A percentile compares a stretch with the other conserved stretches of the same genome.
Conservation (phyloP, 2,797 vertebrate genomes). For the Clarias fuscus region DNA sequence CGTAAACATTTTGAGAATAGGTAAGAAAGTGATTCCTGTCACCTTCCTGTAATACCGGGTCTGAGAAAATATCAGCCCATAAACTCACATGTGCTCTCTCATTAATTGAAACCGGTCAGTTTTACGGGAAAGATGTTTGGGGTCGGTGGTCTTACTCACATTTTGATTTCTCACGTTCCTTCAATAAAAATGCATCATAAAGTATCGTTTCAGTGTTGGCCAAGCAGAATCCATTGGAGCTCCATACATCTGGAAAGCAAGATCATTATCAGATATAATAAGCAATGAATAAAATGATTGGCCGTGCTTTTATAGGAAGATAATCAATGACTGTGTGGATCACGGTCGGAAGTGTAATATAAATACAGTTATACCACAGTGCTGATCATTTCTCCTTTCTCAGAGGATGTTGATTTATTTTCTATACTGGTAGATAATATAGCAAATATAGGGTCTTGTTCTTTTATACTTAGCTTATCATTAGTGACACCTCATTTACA, state of each 20-base stretch:
- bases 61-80: background rate
- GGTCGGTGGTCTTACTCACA: slow-evolving; percentile 71
- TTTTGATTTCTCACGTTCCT: slow-evolving; percentile 74
- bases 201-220: slow-evolving; percentile 87
- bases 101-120: background rate
- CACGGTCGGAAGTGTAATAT: background rate
- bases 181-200: slow-evolving; percentile 78
- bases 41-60: background rate
- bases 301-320: background rate
- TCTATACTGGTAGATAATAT: background rate
- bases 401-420: background rate
- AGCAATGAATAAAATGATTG: background rate
- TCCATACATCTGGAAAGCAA: slow-evolving; percentile 79
- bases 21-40: background rate
- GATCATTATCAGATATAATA: background rate
- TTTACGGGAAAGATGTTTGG: background rate
- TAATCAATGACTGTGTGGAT: background rate
- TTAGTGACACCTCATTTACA: background rate
- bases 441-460: background rate
- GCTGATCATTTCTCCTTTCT: background rate
- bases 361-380: background rate
- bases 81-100: background rate
- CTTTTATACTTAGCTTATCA: background rate
- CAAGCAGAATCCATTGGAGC: slow-evolving; percentile 86
- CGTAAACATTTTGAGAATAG: slow-evolving; percentile 3